Percentiles rank a stretch among this genome's conserved stretches.
Conservation (phyloP, 2,797 vertebrate genomes). For the Danio aesculapii region DNA sequence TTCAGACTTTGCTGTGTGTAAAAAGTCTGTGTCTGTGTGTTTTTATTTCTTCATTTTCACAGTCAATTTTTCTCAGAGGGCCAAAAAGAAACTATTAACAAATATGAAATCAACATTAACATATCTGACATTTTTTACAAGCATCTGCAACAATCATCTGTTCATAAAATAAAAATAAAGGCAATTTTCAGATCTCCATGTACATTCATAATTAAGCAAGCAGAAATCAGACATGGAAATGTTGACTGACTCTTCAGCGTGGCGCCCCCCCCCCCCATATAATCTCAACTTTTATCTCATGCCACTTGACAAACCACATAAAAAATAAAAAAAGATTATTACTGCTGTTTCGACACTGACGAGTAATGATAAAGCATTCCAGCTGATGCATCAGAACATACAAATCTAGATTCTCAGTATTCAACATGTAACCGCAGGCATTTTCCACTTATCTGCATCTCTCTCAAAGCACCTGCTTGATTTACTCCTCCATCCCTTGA, state of each 20-base stretch:
- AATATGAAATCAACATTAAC: not conserved
- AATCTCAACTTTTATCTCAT: not conserved
- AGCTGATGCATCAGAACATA: not conserved
- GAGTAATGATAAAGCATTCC: not conserved
- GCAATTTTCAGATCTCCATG: not conserved
- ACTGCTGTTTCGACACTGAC: constrained; percentile 28
- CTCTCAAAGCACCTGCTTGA: constrained; percentile 54
- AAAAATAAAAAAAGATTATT: not conserved
- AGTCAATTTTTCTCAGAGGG: too few relatives aligned
- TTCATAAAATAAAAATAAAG: not conserved
- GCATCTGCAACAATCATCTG: too few relatives aligned
- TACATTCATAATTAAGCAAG: not conserved
- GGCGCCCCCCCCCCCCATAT: not conserved
- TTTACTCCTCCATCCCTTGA: constrained; percentile 56
- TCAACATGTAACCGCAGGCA: constrained; percentile 1
- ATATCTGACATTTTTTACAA: not conserved
- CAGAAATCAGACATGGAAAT: not conserved
- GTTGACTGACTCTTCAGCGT: not conserved
- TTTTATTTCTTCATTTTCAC: too few relatives aligned
- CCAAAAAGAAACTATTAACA: too few relatives aligned
- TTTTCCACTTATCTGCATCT: not conserved
- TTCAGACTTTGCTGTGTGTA: too few relatives aligned
- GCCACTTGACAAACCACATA: not conserved
- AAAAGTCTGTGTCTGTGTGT: too few relatives aligned
- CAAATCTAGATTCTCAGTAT: not conserved